A percentile compares a stretch with the other conserved stretches of the same genome.
Evolutionary conservation across 2,888 invertebrate genomes (phyloP).

Genomic region (Palloptera scutellata): DNA sequence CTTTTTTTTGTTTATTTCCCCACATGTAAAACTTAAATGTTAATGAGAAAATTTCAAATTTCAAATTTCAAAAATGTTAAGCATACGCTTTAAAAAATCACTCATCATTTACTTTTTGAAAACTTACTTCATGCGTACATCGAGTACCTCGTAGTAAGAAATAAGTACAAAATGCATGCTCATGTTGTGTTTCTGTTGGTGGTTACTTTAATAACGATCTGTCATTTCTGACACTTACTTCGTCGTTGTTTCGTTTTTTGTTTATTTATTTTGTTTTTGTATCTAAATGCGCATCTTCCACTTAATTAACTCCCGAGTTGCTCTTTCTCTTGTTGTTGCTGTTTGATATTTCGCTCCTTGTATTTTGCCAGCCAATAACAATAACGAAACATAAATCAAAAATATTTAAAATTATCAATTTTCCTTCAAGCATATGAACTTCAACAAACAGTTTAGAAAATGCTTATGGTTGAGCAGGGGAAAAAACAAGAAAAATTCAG

Average conservation of each 20-base stretch:
- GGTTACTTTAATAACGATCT: conserved; percentile 25
- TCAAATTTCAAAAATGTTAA: not conserved
- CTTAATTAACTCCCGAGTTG: conserved; percentile 22
- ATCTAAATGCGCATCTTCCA: conserved; percentile 12
- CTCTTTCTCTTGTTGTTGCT: not conserved
- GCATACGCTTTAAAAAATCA: too few relatives aligned
- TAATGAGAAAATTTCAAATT: not conserved
- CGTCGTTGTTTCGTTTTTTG: not conserved
- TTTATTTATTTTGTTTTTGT: not conserved
- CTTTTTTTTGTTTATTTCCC: not conserved
- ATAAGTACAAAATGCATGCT: too few relatives aligned
- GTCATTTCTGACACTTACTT: conserved; percentile 30
- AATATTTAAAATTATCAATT: not conserved
- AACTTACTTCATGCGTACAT: too few relatives aligned
- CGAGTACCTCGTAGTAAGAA: too few relatives aligned
- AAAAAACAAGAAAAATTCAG: too few relatives aligned
- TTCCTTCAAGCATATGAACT: too few relatives aligned
- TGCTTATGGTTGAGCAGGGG: too few relatives aligned
- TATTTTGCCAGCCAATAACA: not conserved
- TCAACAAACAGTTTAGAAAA: too few relatives aligned
- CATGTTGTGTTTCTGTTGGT: not conserved
- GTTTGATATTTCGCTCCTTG: not conserved
- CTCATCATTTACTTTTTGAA: too few relatives aligned
- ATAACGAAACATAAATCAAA: conserved; percentile 1
- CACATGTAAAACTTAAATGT: not conserved